Evolutionary conservation across 2,888 invertebrate genomes (phyloP).

Genomic region (Leucoma salicis): DNA sequence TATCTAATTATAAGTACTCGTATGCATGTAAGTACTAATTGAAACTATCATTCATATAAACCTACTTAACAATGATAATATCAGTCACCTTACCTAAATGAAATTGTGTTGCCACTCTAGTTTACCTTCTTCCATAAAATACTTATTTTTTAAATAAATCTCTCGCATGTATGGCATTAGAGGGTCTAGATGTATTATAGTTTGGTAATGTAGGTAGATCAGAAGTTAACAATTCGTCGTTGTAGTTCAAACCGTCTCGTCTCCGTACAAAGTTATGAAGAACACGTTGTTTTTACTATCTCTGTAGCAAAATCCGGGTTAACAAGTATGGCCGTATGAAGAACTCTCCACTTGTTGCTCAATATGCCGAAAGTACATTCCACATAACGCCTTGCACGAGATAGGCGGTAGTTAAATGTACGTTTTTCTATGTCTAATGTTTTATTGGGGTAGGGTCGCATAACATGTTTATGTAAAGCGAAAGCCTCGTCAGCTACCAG

Average conservation of each 20-base stretch:
- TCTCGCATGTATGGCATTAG: neutral
- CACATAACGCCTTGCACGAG: slow-evolving; percentile 4
- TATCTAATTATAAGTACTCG: slow-evolving; percentile 7
- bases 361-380: slow-evolving; percentile 15
- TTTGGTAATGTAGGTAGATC: slow-evolving; percentile 11
- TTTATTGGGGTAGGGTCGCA: neutral
- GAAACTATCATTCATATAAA: too few species aligned
- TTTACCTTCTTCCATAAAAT: slow-evolving; percentile 29
- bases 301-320: neutral
- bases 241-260: slow-evolving; percentile 13
- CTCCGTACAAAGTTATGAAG: slow-evolving; percentile 8
- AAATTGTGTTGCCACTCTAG: slow-evolving; percentile 26
- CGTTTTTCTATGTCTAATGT: neutral
- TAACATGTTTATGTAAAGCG: slow-evolving; percentile 19
- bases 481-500: slow-evolving; percentile 25
- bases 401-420: slow-evolving; percentile 6
- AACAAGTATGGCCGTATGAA: slow-evolving; percentile 13
- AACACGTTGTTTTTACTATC: neutral
- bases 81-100: slow-evolving; percentile 12
- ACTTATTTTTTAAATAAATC: slow-evolving; percentile 18
- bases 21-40: slow-evolving; percentile 8
- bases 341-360: slow-evolving; percentile 15
- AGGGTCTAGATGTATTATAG: neutral
- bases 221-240: slow-evolving; percentile 15
- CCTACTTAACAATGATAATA: too few species aligned